A percentile compares a stretch with the other conserved stretches of the same genome.
phyloP scores from a whole-genome alignment of 2,113 vertebrate genomes.

The Burhinus oedicnemus region DNA sequence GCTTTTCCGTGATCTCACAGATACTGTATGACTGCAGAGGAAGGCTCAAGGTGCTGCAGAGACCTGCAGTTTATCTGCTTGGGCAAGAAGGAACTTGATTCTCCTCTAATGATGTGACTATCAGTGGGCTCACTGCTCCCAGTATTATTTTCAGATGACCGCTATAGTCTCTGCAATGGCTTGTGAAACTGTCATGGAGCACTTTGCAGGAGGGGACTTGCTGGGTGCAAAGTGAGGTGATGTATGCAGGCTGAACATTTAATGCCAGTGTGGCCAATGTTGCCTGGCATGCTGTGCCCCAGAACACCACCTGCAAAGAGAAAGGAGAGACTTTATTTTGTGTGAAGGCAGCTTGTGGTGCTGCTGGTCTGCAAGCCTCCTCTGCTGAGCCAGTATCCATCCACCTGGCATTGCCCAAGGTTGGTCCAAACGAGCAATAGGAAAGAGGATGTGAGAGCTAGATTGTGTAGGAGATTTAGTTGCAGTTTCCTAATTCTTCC shows the following conservation, averaged over 20 bases:
- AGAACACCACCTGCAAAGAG: not conserved
- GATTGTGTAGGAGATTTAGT: not conserved
- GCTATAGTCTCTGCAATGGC: not conserved
- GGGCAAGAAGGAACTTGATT: not conserved
- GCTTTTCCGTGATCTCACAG: not conserved
- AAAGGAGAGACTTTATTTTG: not conserved
- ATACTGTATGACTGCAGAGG: not conserved
- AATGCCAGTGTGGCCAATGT: not conserved
- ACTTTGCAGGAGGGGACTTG: not conserved
- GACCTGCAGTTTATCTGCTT: not conserved
- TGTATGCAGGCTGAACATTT: not conserved
- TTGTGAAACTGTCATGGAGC: not conserved
- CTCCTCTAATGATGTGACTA: slow-evolving; percentile 5
- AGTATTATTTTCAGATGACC: slow-evolving; percentile 3
- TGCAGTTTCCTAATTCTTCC: not conserved
- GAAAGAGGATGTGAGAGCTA: not conserved
- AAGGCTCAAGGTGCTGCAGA: not conserved
- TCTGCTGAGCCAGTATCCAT: not conserved
- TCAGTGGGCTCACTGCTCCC: not conserved
- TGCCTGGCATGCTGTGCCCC: not conserved
- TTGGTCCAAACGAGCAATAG: not conserved
- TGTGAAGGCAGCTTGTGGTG: not conserved
- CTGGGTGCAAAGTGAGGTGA: not conserved
- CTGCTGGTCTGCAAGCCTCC: not conserved
- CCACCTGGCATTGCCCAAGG: fast-evolving